These are phyloP conservation scores for Pavo muticus DNA, from an alignment of 2,113 vertebrate genomes.

Conservation along the genomic window DNA sequence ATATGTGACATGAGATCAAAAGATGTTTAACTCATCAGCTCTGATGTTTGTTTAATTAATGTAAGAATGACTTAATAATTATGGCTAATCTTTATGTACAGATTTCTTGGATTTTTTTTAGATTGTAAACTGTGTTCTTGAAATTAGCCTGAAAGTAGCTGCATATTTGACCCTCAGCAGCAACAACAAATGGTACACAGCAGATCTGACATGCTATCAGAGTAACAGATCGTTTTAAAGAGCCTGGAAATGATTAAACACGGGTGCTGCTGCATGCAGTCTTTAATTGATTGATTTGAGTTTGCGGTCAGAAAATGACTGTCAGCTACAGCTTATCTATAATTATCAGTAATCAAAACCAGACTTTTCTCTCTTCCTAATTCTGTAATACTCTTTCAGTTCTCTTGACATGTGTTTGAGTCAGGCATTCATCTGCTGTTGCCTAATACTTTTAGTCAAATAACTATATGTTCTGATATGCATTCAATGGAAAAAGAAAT, in stretches of 20 bases:
- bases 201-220: conserved; percentile 52
- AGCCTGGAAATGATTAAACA: conserved; percentile 82
- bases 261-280: conserved; percentile 71
- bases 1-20: background rate
- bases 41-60: background rate
- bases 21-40: background rate
- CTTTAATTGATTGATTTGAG: conserved; percentile 86
- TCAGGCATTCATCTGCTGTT: conserved; percentile 48
- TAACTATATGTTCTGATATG: background rate
- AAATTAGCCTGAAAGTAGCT: conserved; percentile 48
- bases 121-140: conserved; percentile 1
- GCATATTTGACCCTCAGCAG: conserved; percentile 60
- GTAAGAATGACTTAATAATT: background rate
- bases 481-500: background rate
- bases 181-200: conserved; percentile 62
- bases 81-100: background rate
- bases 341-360: conserved; percentile 85
- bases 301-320: conserved; percentile 84
- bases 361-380: conserved; percentile 76
- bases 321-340: conserved; percentile 84
- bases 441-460: conserved; percentile 10
- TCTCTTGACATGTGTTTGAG: conserved; percentile 54
- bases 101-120: background rate
- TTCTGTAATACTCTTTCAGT: conserved; percentile 57
- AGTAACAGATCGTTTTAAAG: conserved; percentile 72